These are phyloP conservation scores for Danio rerio DNA, from an alignment of 2,113 vertebrate species.

Conservation along the genomic window DNA sequence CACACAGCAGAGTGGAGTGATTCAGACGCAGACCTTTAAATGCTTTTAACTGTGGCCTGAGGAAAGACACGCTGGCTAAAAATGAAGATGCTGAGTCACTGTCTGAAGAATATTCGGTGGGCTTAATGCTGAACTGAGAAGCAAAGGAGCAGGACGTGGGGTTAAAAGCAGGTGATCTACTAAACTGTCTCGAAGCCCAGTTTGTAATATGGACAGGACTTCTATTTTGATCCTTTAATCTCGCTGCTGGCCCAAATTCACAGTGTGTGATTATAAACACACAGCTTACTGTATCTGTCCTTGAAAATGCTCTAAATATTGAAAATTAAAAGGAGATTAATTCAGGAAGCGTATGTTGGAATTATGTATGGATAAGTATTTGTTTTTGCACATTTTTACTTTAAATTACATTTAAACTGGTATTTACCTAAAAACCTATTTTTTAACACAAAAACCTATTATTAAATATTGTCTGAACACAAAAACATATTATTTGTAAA, in stretches of 20 bases:
- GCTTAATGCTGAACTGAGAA: neutral
- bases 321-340: neutral
- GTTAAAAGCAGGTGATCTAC: neutral
- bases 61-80: neutral
- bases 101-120: slow-evolving; percentile 31
- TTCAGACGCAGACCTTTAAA: neutral
- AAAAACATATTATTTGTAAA: too few relatives aligned
- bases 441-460: too few relatives aligned
- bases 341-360: neutral
- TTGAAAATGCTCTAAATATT: neutral
- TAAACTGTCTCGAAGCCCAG: neutral
- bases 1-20: neutral
- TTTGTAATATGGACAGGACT: neutral
- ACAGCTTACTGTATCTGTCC: neutral
- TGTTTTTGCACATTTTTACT: too few relatives aligned
- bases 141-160: neutral
- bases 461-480: too few relatives aligned
- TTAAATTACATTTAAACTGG: too few relatives aligned
- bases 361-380: too few relatives aligned
- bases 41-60: neutral
- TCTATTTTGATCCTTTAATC: slow-evolving; percentile 4
- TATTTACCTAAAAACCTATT: too few relatives aligned
- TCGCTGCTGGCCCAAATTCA: slow-evolving; percentile 8
- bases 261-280: neutral
- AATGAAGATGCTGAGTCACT: slow-evolving; percentile 53